A percentile compares a stretch with the other conserved stretches of the same genome.
Evolutionary conservation across 2,888 invertebrate genomes (phyloP).

Genomic region (Apamea monoglypha): DNA sequence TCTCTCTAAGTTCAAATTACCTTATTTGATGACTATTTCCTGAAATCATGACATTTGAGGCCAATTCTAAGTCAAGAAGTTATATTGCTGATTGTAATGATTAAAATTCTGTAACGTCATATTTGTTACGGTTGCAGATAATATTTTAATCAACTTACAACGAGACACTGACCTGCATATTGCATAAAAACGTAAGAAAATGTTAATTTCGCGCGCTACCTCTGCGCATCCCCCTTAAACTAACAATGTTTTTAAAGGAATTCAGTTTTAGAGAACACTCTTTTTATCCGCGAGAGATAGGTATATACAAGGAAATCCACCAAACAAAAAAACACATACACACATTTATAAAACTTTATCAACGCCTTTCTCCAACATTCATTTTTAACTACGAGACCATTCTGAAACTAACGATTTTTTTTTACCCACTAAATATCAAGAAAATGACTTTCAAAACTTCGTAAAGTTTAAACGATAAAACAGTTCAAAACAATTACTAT

Average conservation of each 20-base stretch:
- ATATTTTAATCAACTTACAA: background rate
- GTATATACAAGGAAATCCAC: background rate
- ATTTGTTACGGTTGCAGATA: background rate
- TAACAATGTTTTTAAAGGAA: background rate
- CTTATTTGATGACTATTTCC: background rate
- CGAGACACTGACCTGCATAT: background rate
- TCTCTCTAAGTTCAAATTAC: background rate
- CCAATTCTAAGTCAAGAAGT: background rate
- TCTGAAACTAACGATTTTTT: background rate
- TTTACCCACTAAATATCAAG: background rate
- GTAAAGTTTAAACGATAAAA: background rate
- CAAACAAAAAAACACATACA: background rate
- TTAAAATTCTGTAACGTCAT: background rate
- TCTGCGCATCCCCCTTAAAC: background rate
- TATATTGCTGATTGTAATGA: background rate
- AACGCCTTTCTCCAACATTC: background rate
- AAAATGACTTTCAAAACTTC: conserved; percentile 22
- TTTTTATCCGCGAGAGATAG: background rate
- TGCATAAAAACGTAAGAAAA: background rate
- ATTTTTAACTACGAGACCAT: background rate
- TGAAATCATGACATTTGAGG: background rate
- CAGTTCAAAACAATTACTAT: conserved; percentile 18
- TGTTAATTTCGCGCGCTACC: background rate
- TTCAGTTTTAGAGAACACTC: background rate
- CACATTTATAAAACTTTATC: background rate